Evolutionary conservation across 1,140 invertebrate genomes (phyloP).

Genomic region (Aphelinus certus): DNA sequence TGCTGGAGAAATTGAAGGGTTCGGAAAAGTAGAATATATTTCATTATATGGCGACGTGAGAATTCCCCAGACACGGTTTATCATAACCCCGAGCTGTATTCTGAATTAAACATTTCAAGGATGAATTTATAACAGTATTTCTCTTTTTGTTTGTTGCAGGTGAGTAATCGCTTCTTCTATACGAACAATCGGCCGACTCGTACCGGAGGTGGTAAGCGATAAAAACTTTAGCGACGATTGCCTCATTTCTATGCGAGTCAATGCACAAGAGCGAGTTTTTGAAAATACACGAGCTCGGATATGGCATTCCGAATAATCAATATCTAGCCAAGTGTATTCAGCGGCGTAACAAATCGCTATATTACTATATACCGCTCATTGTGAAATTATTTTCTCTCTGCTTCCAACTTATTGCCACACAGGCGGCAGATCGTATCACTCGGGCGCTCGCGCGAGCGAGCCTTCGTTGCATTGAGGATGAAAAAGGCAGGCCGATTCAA

Average conservation of each 20-base stretch:
- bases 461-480: neutral
- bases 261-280: neutral
- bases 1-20: no score
- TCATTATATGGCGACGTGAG: no score
- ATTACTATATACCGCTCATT: neutral
- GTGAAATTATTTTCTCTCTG: constrained; percentile 3
- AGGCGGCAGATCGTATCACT: neutral
- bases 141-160: constrained; percentile 27
- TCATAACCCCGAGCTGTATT: no score
- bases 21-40: no score
- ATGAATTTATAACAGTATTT: neutral
- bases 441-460: neutral
- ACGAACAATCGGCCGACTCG: neutral
- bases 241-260: neutral
- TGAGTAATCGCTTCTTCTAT: constrained; percentile 18
- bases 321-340: neutral
- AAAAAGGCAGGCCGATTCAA: neutral
- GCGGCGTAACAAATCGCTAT: constrained; percentile 12
- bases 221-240: neutral
- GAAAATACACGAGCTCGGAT: no score
- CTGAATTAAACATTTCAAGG: no score
- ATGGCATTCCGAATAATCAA: neutral
- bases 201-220: constrained; percentile 7
- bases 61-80: no score
- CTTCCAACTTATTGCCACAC: neutral